Percentiles rank a stretch among this genome's conserved stretches.
Evolutionary conservation across 2,113 vertebrate genomes (phyloP).

Genomic region (Dendrocopos noguchii): DNA sequence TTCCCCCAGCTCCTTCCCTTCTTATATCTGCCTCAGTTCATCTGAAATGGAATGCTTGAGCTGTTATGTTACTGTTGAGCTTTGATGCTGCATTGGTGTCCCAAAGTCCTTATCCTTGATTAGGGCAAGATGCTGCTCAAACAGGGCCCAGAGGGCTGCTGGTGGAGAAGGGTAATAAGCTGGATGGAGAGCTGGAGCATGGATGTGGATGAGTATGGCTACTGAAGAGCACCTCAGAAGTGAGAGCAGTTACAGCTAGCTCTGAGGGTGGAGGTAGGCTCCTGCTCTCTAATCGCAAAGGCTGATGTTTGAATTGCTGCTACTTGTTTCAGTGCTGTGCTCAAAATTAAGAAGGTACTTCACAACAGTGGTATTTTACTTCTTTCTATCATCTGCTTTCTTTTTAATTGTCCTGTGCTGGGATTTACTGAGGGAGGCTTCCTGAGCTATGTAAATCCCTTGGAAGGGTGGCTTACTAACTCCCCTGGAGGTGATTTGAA

Average conservation of each 20-base stretch:
- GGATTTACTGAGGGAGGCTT: neutral
- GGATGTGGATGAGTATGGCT: fast-evolving
- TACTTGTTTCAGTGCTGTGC: neutral
- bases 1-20: neutral
- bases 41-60: neutral
- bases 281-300: neutral
- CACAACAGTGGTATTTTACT: neutral
- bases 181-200: neutral
- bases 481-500: neutral
- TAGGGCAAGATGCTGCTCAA: neutral
- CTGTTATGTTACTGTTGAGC: neutral
- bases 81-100: neutral
- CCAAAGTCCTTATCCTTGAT: neutral
- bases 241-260: neutral
- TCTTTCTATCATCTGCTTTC: neutral
- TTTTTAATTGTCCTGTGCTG: neutral
- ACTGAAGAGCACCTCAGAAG: neutral
- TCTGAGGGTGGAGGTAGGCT: neutral
- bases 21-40: neutral
- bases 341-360: neutral
- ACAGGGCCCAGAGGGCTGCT: neutral
- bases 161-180: neutral
- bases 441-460: neutral
- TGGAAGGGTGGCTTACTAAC: neutral
- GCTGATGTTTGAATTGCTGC: neutral